Evolutionary conservation across 2,797 vertebrate genomes (phyloP).

Genomic region (Pogoniulus pusillus): DNA sequence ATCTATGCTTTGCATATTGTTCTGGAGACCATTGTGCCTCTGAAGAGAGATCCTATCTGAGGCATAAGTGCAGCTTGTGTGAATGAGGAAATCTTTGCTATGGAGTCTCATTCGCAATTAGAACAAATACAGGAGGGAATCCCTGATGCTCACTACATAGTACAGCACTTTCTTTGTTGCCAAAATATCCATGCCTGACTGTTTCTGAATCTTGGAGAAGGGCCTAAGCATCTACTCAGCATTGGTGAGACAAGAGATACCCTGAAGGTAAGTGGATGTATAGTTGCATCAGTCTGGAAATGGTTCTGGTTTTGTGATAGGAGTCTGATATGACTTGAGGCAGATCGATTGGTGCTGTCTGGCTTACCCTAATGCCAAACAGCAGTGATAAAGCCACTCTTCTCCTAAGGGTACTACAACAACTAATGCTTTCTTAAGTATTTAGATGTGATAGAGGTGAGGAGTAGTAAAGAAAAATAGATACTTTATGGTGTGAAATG

Average conservation of each 20-base stretch:
- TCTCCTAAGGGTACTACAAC: neutral
- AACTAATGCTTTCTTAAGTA: neutral
- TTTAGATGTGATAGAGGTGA: neutral
- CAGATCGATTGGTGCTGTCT: neutral
- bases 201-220: neutral
- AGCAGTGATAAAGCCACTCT: neutral
- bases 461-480: neutral
- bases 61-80: neutral
- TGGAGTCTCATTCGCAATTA: neutral
- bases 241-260: neutral
- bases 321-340: neutral
- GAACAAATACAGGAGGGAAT: neutral
- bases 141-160: neutral
- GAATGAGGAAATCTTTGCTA: neutral
- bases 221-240: neutral
- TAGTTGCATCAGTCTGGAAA: fast-evolving
- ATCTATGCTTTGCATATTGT: neutral
- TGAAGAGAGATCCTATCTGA: neutral
- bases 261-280: neutral
- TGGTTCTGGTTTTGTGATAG: neutral
- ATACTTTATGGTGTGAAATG: neutral
- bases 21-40: neutral
- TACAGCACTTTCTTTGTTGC: neutral
- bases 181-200: neutral
- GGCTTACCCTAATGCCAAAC: neutral